Conservation (phyloP, 1,140 invertebrate genomes). For the Pseudomyrmex concolor region DNA sequence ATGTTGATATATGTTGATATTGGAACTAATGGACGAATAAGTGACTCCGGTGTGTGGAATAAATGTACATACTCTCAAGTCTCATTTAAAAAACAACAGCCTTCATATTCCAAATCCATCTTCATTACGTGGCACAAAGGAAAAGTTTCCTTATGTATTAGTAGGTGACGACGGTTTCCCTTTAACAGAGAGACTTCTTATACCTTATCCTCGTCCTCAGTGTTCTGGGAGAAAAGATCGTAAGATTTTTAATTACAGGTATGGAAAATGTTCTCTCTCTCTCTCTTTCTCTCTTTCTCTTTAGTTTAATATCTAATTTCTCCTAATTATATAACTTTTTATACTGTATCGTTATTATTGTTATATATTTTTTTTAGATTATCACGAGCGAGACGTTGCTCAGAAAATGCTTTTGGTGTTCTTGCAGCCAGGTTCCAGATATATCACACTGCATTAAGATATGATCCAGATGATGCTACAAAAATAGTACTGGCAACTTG, state of each 20-base stretch:
- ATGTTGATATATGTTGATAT: conserved; percentile 15
- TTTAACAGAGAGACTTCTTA: neutral
- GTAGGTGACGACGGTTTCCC: conserved; percentile 2
- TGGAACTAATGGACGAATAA: conserved; percentile 2
- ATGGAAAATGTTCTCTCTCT: neutral
- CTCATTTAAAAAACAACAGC: neutral
- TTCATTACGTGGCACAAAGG: neutral
- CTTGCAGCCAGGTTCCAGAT: neutral
- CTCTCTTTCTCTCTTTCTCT: no score
- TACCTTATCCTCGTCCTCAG: neutral
- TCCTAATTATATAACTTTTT: no score
- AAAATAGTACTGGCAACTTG: neutral
- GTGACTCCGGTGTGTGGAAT: conserved; percentile 15
- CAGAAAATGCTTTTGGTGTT: conserved; percentile 4
- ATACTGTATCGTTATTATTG: neutral
- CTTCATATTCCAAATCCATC: neutral
- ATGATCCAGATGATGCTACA: conserved; percentile 5
- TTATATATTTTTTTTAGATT: conserved; percentile 14
- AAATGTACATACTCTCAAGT: conserved; percentile 3
- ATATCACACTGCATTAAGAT: neutral
- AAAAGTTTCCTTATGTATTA: conserved; percentile 10
- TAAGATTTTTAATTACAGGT: conserved; percentile 11
- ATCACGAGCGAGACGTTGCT: neutral
- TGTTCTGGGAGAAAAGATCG: conserved; percentile 1
- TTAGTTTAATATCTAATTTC: no score